Evolutionary conservation across 2,888 invertebrate genomes (phyloP).

Genomic region (Zygogramma bicolorata): DNA sequence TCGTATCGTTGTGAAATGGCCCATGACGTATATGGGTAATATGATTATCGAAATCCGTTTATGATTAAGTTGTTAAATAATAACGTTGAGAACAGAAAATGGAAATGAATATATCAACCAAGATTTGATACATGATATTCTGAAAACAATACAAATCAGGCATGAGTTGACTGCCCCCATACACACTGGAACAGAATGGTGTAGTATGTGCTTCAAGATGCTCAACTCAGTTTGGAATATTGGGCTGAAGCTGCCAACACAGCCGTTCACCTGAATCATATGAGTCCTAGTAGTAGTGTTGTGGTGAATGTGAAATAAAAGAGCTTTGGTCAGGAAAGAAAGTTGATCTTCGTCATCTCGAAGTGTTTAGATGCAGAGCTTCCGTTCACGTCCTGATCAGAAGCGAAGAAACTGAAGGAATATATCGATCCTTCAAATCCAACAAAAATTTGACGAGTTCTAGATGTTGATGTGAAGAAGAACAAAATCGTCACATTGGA

Average conservation of each 20-base stretch:
- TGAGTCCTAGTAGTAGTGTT: not conserved
- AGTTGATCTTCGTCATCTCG: slow-evolving; percentile 7
- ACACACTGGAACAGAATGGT: slow-evolving; percentile 55
- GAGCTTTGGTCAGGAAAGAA: slow-evolving; percentile 18
- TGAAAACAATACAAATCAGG: slow-evolving; percentile 42
- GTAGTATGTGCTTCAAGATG: slow-evolving; percentile 35
- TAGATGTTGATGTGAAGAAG: not conserved
- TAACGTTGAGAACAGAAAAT: slow-evolving; percentile 49
- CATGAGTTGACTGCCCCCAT: slow-evolving; percentile 49
- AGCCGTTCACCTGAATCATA: not conserved
- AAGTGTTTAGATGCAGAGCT: slow-evolving; percentile 17
- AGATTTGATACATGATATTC: slow-evolving; percentile 30
- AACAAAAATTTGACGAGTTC: not conserved
- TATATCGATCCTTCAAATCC: not conserved
- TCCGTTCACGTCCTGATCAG: slow-evolving; percentile 14
- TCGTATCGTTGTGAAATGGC: no score
- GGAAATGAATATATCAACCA: slow-evolving; percentile 44
- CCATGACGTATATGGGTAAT: no score
- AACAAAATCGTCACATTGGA: not conserved
- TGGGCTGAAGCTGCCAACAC: slow-evolving; percentile 40
- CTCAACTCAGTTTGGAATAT: slow-evolving; percentile 15
- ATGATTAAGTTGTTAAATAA: slow-evolving; percentile 52
- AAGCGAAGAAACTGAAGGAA: not conserved
- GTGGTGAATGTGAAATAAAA: not conserved
- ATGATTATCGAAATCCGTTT: no score